These are phyloP conservation scores for Dicaeum eximium DNA, from an alignment of 2,113 vertebrate genomes.

Conservation along the genomic window DNA sequence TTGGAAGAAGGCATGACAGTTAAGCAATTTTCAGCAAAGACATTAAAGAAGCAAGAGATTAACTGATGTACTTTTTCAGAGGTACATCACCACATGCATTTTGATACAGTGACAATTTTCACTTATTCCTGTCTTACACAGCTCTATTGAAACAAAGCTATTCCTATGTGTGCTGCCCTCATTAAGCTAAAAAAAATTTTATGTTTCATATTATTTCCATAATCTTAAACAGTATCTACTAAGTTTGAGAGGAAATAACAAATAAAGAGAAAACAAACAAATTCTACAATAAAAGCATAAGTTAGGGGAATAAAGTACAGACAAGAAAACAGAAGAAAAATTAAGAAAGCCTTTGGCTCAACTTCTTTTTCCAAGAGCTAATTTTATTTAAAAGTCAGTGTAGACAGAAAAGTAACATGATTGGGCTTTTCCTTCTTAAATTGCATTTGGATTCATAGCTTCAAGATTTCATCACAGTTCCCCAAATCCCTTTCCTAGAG, in stretches of 20 bases:
- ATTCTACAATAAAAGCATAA: neutral
- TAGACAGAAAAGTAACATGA: neutral
- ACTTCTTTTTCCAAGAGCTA: neutral
- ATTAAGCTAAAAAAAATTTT: neutral
- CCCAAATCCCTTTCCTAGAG: constrained; percentile 1
- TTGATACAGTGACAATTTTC: neutral
- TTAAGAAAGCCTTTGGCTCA: neutral
- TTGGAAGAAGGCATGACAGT: neutral
- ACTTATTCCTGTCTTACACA: neutral
- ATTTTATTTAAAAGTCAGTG: neutral
- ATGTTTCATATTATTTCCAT: neutral
- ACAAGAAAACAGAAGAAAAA: neutral
- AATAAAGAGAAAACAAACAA: neutral
- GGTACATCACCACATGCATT: neutral
- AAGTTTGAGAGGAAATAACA: neutral
- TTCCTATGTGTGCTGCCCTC: neutral
- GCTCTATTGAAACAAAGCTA: neutral
- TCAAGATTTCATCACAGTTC: neutral
- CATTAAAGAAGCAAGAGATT: neutral
- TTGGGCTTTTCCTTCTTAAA: neutral
- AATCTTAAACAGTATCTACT: neutral
- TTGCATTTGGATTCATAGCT: neutral
- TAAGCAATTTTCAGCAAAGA: neutral
- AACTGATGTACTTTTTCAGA: neutral
- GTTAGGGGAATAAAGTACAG: neutral